Conservation (phyloP, 1,140 invertebrate genomes). For the Nasonia vitripennis region DNA sequence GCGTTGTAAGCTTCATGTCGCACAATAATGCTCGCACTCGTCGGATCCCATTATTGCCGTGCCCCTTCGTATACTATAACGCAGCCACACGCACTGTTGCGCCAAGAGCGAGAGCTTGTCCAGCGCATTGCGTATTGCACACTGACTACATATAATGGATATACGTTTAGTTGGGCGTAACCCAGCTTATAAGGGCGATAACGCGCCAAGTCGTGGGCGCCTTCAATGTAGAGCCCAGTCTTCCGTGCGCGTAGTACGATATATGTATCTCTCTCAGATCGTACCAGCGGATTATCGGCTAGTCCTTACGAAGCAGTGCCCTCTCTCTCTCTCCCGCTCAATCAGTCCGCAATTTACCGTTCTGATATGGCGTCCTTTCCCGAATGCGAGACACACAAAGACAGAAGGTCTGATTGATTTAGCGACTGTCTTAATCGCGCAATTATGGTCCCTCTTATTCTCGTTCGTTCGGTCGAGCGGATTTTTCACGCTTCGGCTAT, state of each 20-base stretch:
- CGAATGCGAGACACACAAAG: not conserved
- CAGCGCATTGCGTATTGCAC: slow-evolving; percentile 3
- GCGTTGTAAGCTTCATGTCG: no score
- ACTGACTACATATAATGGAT: slow-evolving; percentile 58
- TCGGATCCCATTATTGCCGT: not conserved
- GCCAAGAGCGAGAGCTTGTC: slow-evolving; percentile 38
- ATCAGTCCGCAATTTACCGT: no score
- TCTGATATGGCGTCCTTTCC: not conserved
- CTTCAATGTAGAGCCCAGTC: not conserved
- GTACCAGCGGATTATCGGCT: not conserved
- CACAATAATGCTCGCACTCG: not conserved
- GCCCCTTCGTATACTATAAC: not conserved
- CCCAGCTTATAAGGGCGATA: slow-evolving; percentile 61
- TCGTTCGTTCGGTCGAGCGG: not conserved
- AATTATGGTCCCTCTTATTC: not conserved
- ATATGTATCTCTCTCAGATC: no score
- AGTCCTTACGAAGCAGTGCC: no score
- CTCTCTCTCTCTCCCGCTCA: not conserved
- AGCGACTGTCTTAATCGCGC: not conserved
- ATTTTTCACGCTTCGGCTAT: no score
- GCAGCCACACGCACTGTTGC: not conserved
- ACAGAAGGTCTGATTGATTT: not conserved
- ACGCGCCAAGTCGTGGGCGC: slow-evolving; percentile 39
- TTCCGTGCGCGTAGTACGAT: no score
- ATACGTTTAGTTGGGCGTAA: slow-evolving; percentile 63